phyloP scores from a whole-genome alignment of 2,888 invertebrate species.

The Coleophora flavipennella region DNA sequence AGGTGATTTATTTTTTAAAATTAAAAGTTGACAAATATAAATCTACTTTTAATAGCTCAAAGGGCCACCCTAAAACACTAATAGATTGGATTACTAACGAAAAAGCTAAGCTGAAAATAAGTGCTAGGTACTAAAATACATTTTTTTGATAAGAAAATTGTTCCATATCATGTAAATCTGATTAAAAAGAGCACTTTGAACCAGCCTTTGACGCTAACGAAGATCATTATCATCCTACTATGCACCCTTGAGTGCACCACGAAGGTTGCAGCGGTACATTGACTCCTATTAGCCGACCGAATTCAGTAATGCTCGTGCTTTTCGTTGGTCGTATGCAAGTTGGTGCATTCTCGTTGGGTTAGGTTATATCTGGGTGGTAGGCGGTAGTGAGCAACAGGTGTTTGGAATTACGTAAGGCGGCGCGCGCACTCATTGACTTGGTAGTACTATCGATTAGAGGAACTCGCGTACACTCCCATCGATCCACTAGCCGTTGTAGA shows the following conservation, averaged over 20 bases:
- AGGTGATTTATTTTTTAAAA: too few species aligned
- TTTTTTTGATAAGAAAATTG: too few species aligned
- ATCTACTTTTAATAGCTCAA: too few species aligned
- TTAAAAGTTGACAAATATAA: too few species aligned
- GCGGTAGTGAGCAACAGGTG: slow-evolving; percentile 66
- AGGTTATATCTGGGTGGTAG: slow-evolving; percentile 59
- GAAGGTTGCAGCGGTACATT: slow-evolving; percentile 68
- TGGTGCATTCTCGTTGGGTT: slow-evolving; percentile 25
- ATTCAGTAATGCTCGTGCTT: slow-evolving; percentile 22
- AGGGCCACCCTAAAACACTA: too few species aligned
- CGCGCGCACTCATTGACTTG: slow-evolving; percentile 66
- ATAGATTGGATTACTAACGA: too few species aligned
- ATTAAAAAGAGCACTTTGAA: not conserved
- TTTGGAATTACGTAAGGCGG: slow-evolving; percentile 64
- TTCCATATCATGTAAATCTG: too few species aligned
- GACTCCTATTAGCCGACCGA: slow-evolving; percentile 49
- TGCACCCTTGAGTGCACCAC: slow-evolving; percentile 69
- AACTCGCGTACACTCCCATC: slow-evolving; percentile 43
- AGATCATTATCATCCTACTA: slow-evolving; percentile 65
- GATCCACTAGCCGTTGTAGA: slow-evolving; percentile 33
- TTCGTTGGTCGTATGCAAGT: slow-evolving; percentile 21
- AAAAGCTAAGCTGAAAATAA: too few species aligned
- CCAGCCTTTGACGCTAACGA: slow-evolving; percentile 40
- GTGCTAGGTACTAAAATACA: too few species aligned
- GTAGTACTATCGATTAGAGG: slow-evolving; percentile 64